Evolutionary conservation across 2,113 vertebrate species (phyloP), one percentile per base, ranked within the genome.

Genomic region (Zonotrichia leucophrys): DNA sequence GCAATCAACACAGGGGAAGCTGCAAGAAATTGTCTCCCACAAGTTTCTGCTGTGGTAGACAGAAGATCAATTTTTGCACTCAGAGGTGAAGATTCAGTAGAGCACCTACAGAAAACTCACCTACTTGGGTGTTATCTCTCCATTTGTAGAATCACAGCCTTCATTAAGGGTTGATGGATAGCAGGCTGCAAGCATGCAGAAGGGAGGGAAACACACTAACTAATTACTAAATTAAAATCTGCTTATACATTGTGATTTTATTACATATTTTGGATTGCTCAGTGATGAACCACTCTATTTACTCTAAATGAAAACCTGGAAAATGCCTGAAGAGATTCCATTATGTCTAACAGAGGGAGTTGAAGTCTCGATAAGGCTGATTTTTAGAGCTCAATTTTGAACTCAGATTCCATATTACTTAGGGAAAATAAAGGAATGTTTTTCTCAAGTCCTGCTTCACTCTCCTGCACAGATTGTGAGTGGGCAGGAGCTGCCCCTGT

Each of bases 1-100:
- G 93, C 96, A 97, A 97, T 97, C 96, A 97, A 94, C 97, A 97
- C 96, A 95, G 92, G 97, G 86, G 60, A 95, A 95, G 62, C 87
- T 90, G 91, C 64, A 97, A 83, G 94, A 97, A 97, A 97, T 97
- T 91, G 95, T 96, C 90, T 97, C 87, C 90, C 69, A 89, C 53
- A 91, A 94, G 89, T 88, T 90, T 95, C 76, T 42, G 8, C 94
- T 89, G 95, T 89, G 73, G 88, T 95, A 95, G 97, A 95, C 95
- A 94, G 85, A 91, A 96, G 97, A 96, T 97, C 94, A 97, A 96
- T 97, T 97, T 96, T 94, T 95, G 47, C 70, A 83, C 96, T 97
- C 94, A 79, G 82, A 97, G 96, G 94, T 97, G 95, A 97, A 94
- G 68, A 92, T 87, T 94, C 78, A 80, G 78, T 83, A 83, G 87